Conservation (phyloP, 2,113 vertebrate genomes). For the Pteronura brasiliensis region DNA sequence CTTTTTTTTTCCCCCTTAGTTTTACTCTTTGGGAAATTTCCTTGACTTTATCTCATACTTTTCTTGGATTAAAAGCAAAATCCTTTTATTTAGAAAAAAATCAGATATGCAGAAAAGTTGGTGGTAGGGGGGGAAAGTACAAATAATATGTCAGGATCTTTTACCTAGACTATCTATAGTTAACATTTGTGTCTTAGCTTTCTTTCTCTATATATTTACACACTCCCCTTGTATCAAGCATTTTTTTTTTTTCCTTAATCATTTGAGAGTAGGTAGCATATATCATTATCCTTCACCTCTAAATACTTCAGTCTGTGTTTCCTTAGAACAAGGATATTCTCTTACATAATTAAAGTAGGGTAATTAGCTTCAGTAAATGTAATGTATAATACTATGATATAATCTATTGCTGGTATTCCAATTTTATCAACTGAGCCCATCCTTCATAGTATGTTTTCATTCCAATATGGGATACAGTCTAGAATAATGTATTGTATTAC, state of each 20-base stretch:
- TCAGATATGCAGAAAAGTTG: not conserved
- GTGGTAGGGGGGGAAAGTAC: not conserved
- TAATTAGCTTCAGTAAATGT: not conserved
- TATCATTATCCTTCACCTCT: not conserved
- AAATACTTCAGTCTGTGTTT: not conserved
- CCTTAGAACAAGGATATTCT: not conserved
- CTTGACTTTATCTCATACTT: not conserved
- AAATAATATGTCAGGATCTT: not conserved
- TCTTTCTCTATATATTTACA: not conserved
- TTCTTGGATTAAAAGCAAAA: not conserved
- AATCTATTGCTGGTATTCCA: not conserved
- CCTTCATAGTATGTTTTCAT: not conserved
- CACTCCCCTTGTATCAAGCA: not conserved
- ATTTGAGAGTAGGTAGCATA: not conserved
- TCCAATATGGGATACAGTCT: not conserved
- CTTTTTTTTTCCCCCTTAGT: not conserved
- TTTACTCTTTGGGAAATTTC: not conserved
- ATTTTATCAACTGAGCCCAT: not conserved
- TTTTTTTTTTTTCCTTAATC: not conserved
- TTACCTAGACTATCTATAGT: not conserved
- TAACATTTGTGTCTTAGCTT: not conserved
- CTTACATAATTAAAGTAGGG: not conserved
- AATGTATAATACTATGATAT: not conserved
- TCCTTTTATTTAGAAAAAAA: not conserved
- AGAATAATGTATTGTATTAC: not conserved